Evolutionary conservation across 2,888 invertebrate species (phyloP), one percentile per base, ranked within the genome.

Genomic region (Xestia ashworthii): DNA sequence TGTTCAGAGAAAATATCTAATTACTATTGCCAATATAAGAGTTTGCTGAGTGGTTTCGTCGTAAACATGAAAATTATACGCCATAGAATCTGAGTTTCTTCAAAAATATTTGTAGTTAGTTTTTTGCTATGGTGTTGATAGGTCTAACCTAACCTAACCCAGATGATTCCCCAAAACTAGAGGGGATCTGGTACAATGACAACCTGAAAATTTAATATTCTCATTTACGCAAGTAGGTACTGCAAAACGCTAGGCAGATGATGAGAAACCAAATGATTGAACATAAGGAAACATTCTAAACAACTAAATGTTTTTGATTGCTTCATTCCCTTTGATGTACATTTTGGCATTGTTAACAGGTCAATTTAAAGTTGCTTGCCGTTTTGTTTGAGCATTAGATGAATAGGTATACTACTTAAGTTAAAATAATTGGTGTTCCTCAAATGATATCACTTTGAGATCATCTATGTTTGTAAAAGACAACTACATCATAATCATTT

Each of bases 311-410:
- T 32, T 62, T 62, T 62, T 32, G 60, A 62, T 38, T 62, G 9
- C 9, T 62, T 19, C 0, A 62, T 19, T n/a, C 55, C 65, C 77
- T 78, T 84, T 84, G 81, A 78, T 73, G 73, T 75, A 71, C 38
- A 71, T 73, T 73, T 77, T 71, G 16, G 41, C 72, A 77, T 78
- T 77, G 74, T 84, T 83, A 14, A n/a, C 53, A 53, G 58, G 48
- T 73, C 60, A 48, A 58, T 50, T 38, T 16, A 9, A 58, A 78
- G 12, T 78, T 75, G 73, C 62, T 81, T 53, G 12, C 19, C 25
- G 16, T 32, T 46, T 62, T 65, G 74, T 53, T 72, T 16, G 38
- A 38, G 3, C 4, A 44, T 64, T 48, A 5, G 38, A 8, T 50
- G 25, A 3, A 50, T 67, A 50, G 6, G 6, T 32, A 22, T 38